Conservation (phyloP, 1,140 invertebrate species). For the Yoshiicerus persimilis region DNA sequence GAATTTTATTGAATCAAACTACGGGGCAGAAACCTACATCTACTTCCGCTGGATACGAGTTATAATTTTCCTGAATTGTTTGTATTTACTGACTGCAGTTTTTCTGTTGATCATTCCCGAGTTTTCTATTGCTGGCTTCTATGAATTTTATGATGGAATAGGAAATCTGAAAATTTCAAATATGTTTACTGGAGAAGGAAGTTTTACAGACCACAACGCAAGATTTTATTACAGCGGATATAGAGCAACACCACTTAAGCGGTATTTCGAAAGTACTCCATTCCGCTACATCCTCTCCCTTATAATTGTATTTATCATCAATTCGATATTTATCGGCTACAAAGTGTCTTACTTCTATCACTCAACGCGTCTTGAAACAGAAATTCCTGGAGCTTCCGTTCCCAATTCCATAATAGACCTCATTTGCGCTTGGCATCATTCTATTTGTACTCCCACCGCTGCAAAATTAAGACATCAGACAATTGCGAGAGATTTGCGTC, state of each 20-base stretch:
- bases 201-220: neutral
- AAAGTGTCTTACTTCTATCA: neutral
- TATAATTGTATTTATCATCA: neutral
- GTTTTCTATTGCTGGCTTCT: neutral
- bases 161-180: neutral
- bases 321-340: neutral
- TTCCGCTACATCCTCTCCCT: neutral
- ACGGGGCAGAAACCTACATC: neutral
- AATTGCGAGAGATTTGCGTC: neutral
- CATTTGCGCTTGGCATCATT: neutral
- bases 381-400: neutral
- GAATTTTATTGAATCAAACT: neutral
- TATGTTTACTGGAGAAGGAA: neutral
- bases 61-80: neutral
- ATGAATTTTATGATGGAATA: neutral
- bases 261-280: neutral
- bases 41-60: neutral
- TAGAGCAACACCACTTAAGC: neutral
- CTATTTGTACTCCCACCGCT: neutral
- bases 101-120: neutral
- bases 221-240: neutral
- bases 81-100: neutral
- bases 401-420: neutral
- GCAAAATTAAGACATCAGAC: neutral
- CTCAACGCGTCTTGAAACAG: neutral